Percentiles rank a stretch among this genome's conserved stretches.
These are phyloP conservation scores for Parazoanthus darwini DNA, from an alignment of 92 coral and sea anemone species.

Conservation along the genomic window DNA sequence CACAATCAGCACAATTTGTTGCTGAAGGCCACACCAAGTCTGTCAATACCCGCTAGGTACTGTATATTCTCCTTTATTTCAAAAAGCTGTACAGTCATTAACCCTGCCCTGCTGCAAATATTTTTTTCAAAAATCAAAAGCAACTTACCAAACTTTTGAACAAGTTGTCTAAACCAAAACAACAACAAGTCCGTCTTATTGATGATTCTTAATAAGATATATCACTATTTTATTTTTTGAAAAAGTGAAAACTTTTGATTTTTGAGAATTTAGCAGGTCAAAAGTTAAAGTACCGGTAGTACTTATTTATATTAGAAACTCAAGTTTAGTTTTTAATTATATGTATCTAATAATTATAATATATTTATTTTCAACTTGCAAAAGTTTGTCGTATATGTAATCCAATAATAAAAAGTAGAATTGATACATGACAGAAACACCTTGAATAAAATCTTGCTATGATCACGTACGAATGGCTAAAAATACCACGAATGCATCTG, in stretches of 20 bases:
- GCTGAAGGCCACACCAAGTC: constrained; percentile 11
- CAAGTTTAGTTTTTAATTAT: background rate
- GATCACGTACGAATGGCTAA: background rate
- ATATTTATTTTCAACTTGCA: background rate
- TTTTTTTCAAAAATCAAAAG: too few relatives aligned
- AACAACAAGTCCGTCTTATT: too few relatives aligned
- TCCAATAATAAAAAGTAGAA: too few relatives aligned
- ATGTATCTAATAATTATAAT: too few relatives aligned
- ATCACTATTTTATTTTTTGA: too few relatives aligned
- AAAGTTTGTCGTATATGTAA: too few relatives aligned
- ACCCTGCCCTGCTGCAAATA: background rate
- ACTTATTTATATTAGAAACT: background rate
- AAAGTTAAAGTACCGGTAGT: too few relatives aligned
- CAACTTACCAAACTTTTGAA: too few relatives aligned
- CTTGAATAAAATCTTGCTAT: background rate
- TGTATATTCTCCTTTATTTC: background rate
- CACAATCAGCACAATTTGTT: background rate
- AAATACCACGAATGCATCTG: constrained; percentile 13
- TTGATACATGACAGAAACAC: background rate
- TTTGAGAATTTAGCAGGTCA: too few relatives aligned
- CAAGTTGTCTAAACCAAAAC: too few relatives aligned
- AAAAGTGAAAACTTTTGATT: too few relatives aligned
- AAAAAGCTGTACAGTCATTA: background rate
- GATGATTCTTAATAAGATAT: too few relatives aligned
- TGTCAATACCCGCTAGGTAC: background rate